phyloP scores from a whole-genome alignment of 2,888 invertebrate species.

The Melinopterus prodromus region DNA sequence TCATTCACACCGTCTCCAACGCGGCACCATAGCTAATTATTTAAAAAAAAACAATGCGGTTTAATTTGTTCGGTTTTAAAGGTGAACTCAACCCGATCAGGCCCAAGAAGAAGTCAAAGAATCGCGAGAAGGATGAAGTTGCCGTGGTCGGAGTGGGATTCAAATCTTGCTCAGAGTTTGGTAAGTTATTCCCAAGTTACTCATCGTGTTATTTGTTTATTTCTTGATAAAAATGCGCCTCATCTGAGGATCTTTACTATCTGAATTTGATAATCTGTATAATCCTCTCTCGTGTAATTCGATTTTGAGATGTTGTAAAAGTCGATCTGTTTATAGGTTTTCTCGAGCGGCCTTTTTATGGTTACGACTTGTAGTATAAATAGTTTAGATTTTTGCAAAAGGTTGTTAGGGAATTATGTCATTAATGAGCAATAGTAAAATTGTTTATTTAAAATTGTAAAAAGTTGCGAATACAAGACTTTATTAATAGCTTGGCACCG shows the following conservation, averaged over 20 bases:
- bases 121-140: slow-evolving; percentile 15
- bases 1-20: neutral
- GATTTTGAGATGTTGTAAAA: neutral
- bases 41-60: slow-evolving; percentile 28
- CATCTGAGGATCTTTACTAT: neutral
- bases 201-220: slow-evolving; percentile 11
- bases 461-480: no score
- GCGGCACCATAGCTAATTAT: neutral
- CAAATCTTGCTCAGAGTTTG: slow-evolving; percentile 24
- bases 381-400: neutral
- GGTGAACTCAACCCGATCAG: slow-evolving; percentile 20
- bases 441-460: neutral
- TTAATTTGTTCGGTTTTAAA: slow-evolving; percentile 36
- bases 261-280: neutral
- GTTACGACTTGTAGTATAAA: neutral
- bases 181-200: slow-evolving; percentile 19
- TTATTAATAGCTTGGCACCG: no score
- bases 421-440: neutral
- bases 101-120: slow-evolving; percentile 12
- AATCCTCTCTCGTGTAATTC: neutral
- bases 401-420: neutral
- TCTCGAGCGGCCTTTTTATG: neutral
- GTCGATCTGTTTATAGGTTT: neutral
- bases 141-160: slow-evolving; percentile 28
- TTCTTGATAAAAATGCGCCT: slow-evolving; percentile 11